Base-by-base conservation (phyloP, 37 sponge, comb jelly and placozoan species). In the Axinella damicornis region DNA sequence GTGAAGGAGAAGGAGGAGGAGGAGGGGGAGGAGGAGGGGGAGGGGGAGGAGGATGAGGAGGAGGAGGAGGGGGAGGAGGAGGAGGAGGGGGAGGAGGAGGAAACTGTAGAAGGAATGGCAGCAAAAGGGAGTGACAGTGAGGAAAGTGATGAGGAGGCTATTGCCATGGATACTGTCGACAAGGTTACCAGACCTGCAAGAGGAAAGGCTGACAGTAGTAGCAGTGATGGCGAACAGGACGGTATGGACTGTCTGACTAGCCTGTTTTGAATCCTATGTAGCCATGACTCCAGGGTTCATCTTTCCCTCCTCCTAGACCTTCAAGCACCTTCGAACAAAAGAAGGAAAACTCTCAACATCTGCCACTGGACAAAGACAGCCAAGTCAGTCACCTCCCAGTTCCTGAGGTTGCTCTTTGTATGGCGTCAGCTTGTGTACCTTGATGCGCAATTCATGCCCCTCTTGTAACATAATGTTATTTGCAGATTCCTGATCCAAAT, bases 361-460 rank as follows among this genome's bases (percentile, higher is more conserved):
- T 80, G 81, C 59, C 37, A 73, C 61, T 88, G 88, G 88, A 74
- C 41, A 22, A 88, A 88, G 56, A 31, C 31, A 53, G 75, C 76
- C 52, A 88, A 88, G 88, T 88, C 30, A 81, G 76, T 63, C 20
- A 22, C 33, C 31, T 11, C 20, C 66, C 57, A 9, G 9, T 12
- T 46, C 4, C 9, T 4, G 46, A 12, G 46, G 46, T 46, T 46
- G 46, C 9, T 46, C 9, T n/a, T n/a, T n/a, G n/a, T n/a, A n/a
- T n/a, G n/a, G n/a, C n/a, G n/a, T n/a, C n/a, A n/a, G n/a, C n/a
- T n/a, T n/a, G n/a, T n/a, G n/a, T n/a, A n/a, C n/a, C n/a, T n/a
- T n/a, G n/a, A n/a, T n/a, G n/a, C n/a, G n/a, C n/a, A n/a, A n/a
- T n/a, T n/a, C n/a, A n/a, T n/a, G n/a, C n/a, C n/a, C n/a, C n/a